These are phyloP conservation scores for Euplagia quadripunctaria DNA, from an alignment of 2,888 invertebrate genomes.

Conservation along the genomic window DNA sequence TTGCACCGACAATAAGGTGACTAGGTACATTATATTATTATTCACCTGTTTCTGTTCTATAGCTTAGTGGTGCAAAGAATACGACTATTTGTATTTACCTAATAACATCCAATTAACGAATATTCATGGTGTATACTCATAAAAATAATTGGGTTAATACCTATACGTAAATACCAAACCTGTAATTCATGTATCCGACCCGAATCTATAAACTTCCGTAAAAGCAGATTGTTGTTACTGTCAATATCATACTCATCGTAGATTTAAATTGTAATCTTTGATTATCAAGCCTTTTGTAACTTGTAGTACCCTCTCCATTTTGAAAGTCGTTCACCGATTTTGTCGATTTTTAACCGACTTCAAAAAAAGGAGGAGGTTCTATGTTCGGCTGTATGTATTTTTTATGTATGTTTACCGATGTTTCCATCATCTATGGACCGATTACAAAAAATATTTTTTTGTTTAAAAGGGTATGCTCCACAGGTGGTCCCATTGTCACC, in stretches of 20 bases:
- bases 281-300: no score
- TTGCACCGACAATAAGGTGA: conserved; percentile 22
- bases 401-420: no score
- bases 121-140: neutral
- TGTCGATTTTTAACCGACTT: neutral
- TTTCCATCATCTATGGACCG: no score
- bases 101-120: neutral
- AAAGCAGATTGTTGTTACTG: neutral
- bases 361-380: no score
- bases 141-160: neutral
- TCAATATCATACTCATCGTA: neutral
- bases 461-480: no score
- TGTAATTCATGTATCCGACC: neutral
- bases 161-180: neutral
- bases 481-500: no score
- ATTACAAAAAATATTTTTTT: no score
- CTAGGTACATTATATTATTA: conserved; percentile 9
- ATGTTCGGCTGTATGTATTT: no score
- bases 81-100: neutral
- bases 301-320: neutral
- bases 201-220: neutral
- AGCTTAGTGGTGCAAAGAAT: neutral
- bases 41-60: conserved; percentile 18
- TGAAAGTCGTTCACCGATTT: neutral
- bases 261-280: neutral